Evolutionary conservation across 2,113 vertebrate species (phyloP), one percentile per base, ranked within the genome.

Genomic region (Accipiter cooperii): DNA sequence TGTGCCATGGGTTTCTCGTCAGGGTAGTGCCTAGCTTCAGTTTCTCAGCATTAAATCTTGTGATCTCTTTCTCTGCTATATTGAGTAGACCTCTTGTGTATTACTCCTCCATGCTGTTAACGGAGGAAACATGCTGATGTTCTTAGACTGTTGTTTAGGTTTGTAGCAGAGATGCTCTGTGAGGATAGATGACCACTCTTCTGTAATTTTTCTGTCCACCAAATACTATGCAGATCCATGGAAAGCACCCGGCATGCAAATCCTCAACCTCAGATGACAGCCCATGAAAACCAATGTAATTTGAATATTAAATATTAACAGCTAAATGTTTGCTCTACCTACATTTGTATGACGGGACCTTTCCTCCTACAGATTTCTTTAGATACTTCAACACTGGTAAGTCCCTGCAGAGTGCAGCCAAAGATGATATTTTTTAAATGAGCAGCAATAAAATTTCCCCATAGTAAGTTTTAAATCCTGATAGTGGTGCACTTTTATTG

Each of bases 401-500:
- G 49, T 73, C 42, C 54, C 61, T 61, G 51, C 17, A 61, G 22
- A 65, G 10, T 12, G 4, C 8, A 84, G 63, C 5, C 44, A 74
- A 69, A 93, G 61, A 84, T 44, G 46, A 58, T 40, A 40, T 69
- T 81, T 93, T 93, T 92, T 10, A 68, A 95, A 91, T 61, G 31
- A 93, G 16, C 10, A 80, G 85, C 79, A 82, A 94, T 88, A 96
- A 95, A 91, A 95, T 79, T 79, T 96, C 74, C 89, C 65, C 34
- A 20, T 26, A 65, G 78, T 42, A 93, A 94, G 57, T 93, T 93
- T 94, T 65, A 91, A 85, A 88, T 93, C 84, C 71, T 84, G 83
- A 93, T 96, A 97, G 93, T 80, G 54, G 36, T 86, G 75, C 82
- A 89, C 14, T 93, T 96, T 94, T 87, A 81, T 96, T 92, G 57